phyloP scores from a whole-genome alignment of 2,797 vertebrate genomes.

The Danio choprae region DNA sequence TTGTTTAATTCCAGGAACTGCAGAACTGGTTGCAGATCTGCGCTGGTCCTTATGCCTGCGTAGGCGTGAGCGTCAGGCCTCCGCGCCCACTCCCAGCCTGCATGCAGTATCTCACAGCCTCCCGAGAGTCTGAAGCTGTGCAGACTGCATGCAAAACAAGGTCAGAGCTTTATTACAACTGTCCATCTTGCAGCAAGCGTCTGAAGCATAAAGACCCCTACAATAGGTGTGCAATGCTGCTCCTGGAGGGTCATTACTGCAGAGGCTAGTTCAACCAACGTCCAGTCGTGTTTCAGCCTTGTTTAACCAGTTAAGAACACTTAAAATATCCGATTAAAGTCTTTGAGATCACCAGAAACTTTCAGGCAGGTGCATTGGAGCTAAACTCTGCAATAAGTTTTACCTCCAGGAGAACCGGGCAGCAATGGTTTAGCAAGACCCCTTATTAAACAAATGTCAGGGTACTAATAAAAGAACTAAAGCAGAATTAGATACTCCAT shows the following conservation, averaged over 20 bases:
- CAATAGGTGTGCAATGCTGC: neutral
- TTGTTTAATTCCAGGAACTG: conserved; percentile 2
- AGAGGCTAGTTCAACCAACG: neutral
- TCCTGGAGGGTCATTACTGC: neutral
- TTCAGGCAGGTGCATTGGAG: neutral
- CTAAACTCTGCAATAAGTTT: neutral
- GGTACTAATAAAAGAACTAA: too few species aligned
- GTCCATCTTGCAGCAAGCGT: neutral
- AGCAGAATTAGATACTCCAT: too few species aligned
- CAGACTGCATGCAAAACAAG: conserved; percentile 76
- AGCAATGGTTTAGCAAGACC: neutral
- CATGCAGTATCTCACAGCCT: conserved; percentile 82
- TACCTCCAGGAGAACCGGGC: neutral
- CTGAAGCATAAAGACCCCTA: neutral
- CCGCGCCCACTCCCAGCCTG: conserved; percentile 78
- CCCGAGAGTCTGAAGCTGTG: conserved; percentile 77
- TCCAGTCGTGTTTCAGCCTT: neutral
- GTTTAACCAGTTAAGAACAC: conserved; percentile 1
- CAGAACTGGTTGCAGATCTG: conserved; percentile 10
- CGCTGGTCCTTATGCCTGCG: conserved; percentile 54
- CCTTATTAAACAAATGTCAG: too few species aligned
- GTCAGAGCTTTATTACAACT: conserved; percentile 61
- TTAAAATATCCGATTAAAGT: neutral
- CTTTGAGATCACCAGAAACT: neutral
- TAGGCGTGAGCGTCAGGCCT: conserved; percentile 76